Percentiles rank a stretch among this genome's conserved stretches.
phyloP scores from a whole-genome alignment of 2,888 invertebrate species.

The Leucophora obtusa region DNA sequence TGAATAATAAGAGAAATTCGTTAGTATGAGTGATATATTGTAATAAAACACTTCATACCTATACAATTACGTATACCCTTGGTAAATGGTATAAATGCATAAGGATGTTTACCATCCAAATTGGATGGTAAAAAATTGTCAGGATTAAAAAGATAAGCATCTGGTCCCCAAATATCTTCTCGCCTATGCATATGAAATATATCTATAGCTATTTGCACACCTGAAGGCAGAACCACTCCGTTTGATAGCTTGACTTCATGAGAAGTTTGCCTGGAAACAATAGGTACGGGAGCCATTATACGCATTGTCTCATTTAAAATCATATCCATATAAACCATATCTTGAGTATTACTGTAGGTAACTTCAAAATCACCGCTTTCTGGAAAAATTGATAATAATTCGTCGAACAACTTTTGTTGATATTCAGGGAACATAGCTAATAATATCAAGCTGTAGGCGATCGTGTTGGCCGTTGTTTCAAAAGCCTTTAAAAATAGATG shows the following conservation, averaged over 20 bases:
- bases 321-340: slow-evolving; percentile 75
- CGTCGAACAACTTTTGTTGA: slow-evolving; percentile 73
- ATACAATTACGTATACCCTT: slow-evolving; percentile 76
- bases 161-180: slow-evolving; percentile 74
- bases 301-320: slow-evolving; percentile 76
- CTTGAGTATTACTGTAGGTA: slow-evolving; percentile 70
- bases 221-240: slow-evolving; percentile 72
- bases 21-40: background rate
- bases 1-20: slow-evolving; percentile 34
- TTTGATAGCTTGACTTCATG: slow-evolving; percentile 71
- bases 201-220: slow-evolving; percentile 73
- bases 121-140: slow-evolving; percentile 76
- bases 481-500: slow-evolving; percentile 69
- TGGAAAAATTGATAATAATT: slow-evolving; percentile 70
- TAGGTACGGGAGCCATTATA: slow-evolving; percentile 74
- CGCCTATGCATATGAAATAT: slow-evolving; percentile 76
- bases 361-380: slow-evolving; percentile 69
- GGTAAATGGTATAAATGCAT: slow-evolving; percentile 76
- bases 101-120: slow-evolving; percentile 73
- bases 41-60: slow-evolving; percentile 65
- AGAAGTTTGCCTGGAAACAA: slow-evolving; percentile 71
- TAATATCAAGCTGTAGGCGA: slow-evolving; percentile 70
- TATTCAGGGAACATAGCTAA: slow-evolving; percentile 75
- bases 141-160: slow-evolving; percentile 76
- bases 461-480: slow-evolving; percentile 75